These are phyloP conservation scores for Mareca penelope DNA, from an alignment of 2,797 vertebrate genomes.

Conservation along the genomic window DNA sequence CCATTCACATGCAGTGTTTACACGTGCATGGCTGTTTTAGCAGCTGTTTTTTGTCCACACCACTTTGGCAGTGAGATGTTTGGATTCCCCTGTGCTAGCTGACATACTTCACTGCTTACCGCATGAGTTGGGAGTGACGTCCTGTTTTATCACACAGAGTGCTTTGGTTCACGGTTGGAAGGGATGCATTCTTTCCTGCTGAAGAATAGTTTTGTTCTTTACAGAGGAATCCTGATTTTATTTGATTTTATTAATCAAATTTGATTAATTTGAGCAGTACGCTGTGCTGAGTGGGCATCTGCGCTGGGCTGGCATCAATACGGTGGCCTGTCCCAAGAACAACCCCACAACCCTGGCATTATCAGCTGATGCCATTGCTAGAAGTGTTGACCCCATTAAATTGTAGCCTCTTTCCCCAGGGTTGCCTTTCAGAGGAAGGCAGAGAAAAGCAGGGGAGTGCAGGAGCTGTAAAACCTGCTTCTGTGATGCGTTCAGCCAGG, in stretches of 20 bases:
- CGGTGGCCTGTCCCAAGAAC: no score
- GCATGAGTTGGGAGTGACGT: not conserved
- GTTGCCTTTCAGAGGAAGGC: not conserved
- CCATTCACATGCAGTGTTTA: not conserved
- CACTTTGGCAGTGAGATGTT: not conserved
- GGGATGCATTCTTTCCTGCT: accelerated
- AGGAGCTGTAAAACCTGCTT: not conserved
- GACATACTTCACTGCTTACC: not conserved
- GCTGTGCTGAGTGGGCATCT: no score
- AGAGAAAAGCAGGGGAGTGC: not conserved
- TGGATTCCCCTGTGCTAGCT: not conserved
- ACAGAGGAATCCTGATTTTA: not conserved
- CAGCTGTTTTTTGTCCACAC: not conserved
- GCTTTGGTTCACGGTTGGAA: not conserved
- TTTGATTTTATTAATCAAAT: not conserved
- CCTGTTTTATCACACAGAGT: not conserved
- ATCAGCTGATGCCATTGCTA: not conserved
- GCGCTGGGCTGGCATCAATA: no score
- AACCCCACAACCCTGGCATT: no score
- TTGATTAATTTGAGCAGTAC: no score
- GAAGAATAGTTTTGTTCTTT: not conserved
- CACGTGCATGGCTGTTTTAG: not conserved
- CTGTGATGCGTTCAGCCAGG: not conserved
- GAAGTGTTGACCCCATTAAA: not conserved
- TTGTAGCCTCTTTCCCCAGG: not conserved